phyloP scores from a whole-genome alignment of 2,797 vertebrate genomes.

The Epinephelus malabaricus region DNA sequence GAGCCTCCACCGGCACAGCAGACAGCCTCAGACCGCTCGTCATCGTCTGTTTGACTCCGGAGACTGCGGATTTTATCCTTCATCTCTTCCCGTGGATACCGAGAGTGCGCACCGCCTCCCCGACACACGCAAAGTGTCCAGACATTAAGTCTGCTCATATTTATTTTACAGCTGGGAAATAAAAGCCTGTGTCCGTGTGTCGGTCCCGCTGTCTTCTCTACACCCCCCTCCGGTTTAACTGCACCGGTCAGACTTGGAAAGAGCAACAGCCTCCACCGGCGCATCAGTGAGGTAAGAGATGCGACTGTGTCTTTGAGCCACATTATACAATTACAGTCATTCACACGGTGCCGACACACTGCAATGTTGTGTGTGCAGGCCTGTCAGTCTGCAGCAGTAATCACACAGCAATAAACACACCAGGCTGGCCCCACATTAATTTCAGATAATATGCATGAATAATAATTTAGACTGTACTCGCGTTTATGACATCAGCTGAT shows the following conservation, averaged over 20 bases:
- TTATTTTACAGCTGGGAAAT: not conserved
- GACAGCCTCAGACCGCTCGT: constrained; percentile 61
- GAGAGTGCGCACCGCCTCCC: constrained; percentile 38
- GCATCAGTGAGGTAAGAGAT: constrained; percentile 79
- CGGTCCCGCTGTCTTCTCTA: constrained; percentile 27
- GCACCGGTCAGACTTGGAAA: constrained; percentile 64
- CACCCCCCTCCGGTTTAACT: constrained; percentile 34
- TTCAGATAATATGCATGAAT: no score
- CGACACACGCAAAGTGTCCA: constrained; percentile 17
- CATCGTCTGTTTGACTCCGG: constrained; percentile 54
- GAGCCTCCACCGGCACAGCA: constrained; percentile 32
- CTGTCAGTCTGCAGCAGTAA: constrained; percentile 1
- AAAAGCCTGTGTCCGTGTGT: constrained; percentile 3
- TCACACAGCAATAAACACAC: not conserved
- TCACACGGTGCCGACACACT: no score
- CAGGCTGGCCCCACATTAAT: no score
- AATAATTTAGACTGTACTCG: not conserved
- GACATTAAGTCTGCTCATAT: constrained; percentile 18
- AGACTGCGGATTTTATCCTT: constrained; percentile 74
- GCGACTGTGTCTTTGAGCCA: constrained; percentile 13
- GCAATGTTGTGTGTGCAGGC: not conserved
- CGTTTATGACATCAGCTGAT: not conserved
- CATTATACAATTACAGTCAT: not conserved
- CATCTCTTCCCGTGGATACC: constrained; percentile 38
- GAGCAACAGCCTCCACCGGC: constrained; percentile 77